Evolutionary conservation across 2,888 invertebrate genomes (phyloP).

Genomic region (Synergus umbraculus): DNA sequence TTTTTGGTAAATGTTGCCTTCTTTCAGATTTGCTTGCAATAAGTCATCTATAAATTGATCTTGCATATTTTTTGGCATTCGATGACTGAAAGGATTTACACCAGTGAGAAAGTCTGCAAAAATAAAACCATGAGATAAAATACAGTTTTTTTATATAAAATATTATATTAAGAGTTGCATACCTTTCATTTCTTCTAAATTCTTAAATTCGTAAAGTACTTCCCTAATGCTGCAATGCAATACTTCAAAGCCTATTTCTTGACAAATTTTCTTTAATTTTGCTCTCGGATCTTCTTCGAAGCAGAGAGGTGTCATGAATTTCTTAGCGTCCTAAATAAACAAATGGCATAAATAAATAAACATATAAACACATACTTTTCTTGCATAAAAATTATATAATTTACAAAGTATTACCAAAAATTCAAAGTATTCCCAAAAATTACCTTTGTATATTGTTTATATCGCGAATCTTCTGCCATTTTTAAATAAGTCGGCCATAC

Average conservation of each 20-base stretch:
- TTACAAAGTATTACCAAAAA: too few relatives aligned
- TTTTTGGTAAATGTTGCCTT: neutral
- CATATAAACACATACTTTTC: neutral
- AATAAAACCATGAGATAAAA: neutral
- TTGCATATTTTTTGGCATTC: slow-evolving; percentile 80
- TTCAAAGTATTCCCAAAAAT: neutral
- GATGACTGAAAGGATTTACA: slow-evolving; percentile 83
- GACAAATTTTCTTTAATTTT: slow-evolving; percentile 79
- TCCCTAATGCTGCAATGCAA: slow-evolving; percentile 81
- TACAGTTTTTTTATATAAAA: neutral
- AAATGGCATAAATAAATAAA: neutral
- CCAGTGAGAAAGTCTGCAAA: slow-evolving; percentile 83
- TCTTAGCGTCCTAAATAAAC: neutral
- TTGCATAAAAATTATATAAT: neutral
- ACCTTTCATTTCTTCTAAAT: neutral
- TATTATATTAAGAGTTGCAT: neutral
- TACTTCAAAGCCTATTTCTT: slow-evolving; percentile 81
- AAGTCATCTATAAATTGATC: slow-evolving; percentile 82
- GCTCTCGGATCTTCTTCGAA: slow-evolving; percentile 78
- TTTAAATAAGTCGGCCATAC: slow-evolving; percentile 79
- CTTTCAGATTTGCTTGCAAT: slow-evolving; percentile 76
- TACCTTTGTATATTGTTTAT: slow-evolving; percentile 82
- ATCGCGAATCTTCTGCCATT: slow-evolving; percentile 80
- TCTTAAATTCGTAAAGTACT: slow-evolving; percentile 77
- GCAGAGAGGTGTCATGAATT: neutral